A percentile compares a stretch with the other conserved stretches of the same genome.
These are phyloP conservation scores for Poeciliopsis infans DNA, from an alignment of 2,797 vertebrate species.

Conservation along the genomic window DNA sequence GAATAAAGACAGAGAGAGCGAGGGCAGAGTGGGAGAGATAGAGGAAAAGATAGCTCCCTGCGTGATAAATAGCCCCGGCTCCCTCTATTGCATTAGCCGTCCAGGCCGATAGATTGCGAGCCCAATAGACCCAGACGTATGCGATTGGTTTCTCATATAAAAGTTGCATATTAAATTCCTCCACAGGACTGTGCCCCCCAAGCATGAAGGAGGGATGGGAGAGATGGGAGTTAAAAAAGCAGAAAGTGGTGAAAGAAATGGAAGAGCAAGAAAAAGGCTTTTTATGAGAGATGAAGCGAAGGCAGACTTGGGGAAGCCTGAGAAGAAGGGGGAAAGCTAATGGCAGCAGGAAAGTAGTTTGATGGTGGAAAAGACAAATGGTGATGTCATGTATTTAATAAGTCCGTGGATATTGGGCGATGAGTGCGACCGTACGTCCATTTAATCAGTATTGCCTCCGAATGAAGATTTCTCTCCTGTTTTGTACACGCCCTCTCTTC, in stretches of 20 bases:
- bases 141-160: slow-evolving; percentile 87
- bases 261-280: slow-evolving; percentile 72
- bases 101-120: slow-evolving; percentile 85
- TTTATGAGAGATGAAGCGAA: slow-evolving; percentile 71
- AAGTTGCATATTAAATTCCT: slow-evolving; percentile 89
- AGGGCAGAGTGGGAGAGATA: slow-evolving; percentile 71
- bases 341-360: slow-evolving; percentile 70
- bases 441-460: slow-evolving; percentile 81
- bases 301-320: slow-evolving; percentile 61
- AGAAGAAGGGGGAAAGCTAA: slow-evolving; percentile 60
- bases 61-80: slow-evolving; percentile 86
- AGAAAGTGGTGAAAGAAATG: slow-evolving; percentile 67
- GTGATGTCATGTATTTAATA: slow-evolving; percentile 80
- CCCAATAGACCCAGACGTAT: slow-evolving; percentile 85
- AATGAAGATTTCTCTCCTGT: slow-evolving; percentile 79
- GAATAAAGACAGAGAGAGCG: slow-evolving; percentile 79
- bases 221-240: slow-evolving; percentile 70
- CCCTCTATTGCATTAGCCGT: slow-evolving; percentile 84
- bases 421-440: slow-evolving; percentile 76
- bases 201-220: slow-evolving; percentile 75
- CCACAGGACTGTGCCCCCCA: slow-evolving; percentile 82
- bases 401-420: slow-evolving; percentile 78
- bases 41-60: slow-evolving; percentile 78
- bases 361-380: slow-evolving; percentile 76
- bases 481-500: slow-evolving; percentile 44